Conservation (phyloP, 2,888 invertebrate genomes). For the Epinotia nisella region DNA sequence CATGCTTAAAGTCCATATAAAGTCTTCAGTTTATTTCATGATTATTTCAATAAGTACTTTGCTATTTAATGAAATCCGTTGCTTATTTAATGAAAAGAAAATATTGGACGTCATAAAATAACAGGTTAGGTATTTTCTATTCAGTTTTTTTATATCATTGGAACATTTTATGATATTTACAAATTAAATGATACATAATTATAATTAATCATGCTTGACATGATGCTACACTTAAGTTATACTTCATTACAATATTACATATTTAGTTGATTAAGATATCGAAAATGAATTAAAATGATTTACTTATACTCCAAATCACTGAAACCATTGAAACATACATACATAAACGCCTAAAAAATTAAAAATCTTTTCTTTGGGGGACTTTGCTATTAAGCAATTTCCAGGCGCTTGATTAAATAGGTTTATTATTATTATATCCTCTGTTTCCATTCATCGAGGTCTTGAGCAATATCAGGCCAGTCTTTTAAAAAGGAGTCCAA, state of each 20-base stretch:
- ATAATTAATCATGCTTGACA: too few species aligned
- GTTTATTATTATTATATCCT: too few species aligned
- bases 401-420: neutral
- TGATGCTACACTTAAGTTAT: too few species aligned
- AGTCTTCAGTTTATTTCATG: neutral
- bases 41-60: neutral
- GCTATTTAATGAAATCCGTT: neutral
- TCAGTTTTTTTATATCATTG: neutral
- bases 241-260: neutral
- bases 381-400: neutral
- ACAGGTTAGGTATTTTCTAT: conserved; percentile 6
- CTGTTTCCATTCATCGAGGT: too few species aligned
- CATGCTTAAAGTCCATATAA: neutral
- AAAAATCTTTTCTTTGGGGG: neutral
- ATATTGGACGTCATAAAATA: too few species aligned
- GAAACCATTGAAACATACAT: neutral
- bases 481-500: too few species aligned
- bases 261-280: neutral
- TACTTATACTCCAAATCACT: neutral
- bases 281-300: neutral
- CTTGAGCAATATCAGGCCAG: too few species aligned
- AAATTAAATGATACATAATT: too few species aligned
- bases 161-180: too few species aligned
- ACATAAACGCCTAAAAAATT: neutral
- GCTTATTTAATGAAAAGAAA: too few species aligned